Evolutionary conservation across 2,113 vertebrate genomes (phyloP), one percentile per base, ranked within the genome.

Genomic region (Ailurus styani): DNA sequence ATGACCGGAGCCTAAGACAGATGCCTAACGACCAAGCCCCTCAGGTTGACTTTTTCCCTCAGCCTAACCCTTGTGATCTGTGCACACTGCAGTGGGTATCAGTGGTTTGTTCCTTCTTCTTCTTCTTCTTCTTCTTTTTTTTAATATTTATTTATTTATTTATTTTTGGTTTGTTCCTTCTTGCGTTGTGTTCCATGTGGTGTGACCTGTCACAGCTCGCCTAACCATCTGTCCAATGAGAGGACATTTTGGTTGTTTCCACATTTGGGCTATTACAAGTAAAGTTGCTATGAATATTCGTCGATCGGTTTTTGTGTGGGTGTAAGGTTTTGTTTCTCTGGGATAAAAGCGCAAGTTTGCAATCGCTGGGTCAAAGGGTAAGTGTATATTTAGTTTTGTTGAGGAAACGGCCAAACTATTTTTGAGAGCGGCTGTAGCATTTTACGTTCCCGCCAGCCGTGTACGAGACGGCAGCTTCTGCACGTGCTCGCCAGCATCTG

Each of bases 101-200:
- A 6, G 15, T 1, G 1, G 7, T 27, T 31, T n/a, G n/a, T n/a
- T n/a, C n/a, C n/a, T n/a, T n/a, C n/a, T n/a, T n/a, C n/a, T n/a
- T n/a, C n/a, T n/a, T n/a, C n/a, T n/a, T n/a, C n/a, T n/a, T n/a
- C n/a, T n/a, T n/a, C n/a, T n/a, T n/a, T n/a, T n/a, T n/a, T n/a
- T n/a, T n/a, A n/a, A n/a, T n/a, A n/a, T n/a, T n/a, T n/a, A n/a
- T n/a, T n/a, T n/a, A n/a, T n/a, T n/a, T n/a, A n/a, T n/a, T n/a
- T n/a, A n/a, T n/a, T n/a, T n/a, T n/a, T 1, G 1, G 7, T 27
- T 31, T 0, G 54, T 18, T 37, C 64, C 72, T 34, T 17, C 29
- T 18, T 21, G 9, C 10, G 1, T 13, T 5, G 17, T 13, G 8
- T 25, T 57, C 31, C 40, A 5, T 25, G 0, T 0, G 20, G 10